These are phyloP conservation scores for Dendrolimus pini DNA, from an alignment of 2,888 invertebrate species.

Conservation along the genomic window DNA sequence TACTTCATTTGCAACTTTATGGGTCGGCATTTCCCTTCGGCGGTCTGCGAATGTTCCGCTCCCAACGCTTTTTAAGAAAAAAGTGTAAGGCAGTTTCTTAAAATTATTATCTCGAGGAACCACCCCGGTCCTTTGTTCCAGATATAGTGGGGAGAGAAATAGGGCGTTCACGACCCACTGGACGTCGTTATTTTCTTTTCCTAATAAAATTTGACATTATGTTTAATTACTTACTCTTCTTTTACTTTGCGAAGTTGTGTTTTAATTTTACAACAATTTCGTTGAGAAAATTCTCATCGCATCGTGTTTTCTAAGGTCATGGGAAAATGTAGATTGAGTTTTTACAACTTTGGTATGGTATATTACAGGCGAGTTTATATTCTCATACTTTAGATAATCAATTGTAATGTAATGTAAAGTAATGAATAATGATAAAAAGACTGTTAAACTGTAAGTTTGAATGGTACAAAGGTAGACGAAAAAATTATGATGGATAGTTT, in stretches of 20 bases:
- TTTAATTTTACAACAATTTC: slow-evolving; percentile 4
- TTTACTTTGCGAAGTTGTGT: background rate
- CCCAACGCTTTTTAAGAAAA: slow-evolving; percentile 47
- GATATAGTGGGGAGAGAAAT: slow-evolving; percentile 30
- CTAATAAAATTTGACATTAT: slow-evolving; percentile 30
- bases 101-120: slow-evolving; percentile 50
- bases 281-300: background rate
- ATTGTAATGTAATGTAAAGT: no score
- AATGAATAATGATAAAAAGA: no score
- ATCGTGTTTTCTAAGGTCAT: background rate
- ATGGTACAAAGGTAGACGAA: no score
- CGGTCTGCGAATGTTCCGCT: slow-evolving; percentile 35
- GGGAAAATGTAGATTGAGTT: no score
- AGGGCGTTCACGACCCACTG: slow-evolving; percentile 28
- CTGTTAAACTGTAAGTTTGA: no score
- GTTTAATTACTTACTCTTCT: slow-evolving; percentile 26
- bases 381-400: no score
- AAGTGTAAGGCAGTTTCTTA: slow-evolving; percentile 41
- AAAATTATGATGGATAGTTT: no score
- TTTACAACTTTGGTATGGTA: no score
- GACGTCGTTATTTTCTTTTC: slow-evolving; percentile 32
- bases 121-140: slow-evolving; percentile 37
- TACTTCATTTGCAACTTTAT: slow-evolving; percentile 73
- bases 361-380: no score
- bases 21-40: slow-evolving; percentile 45